phyloP scores from a whole-genome alignment of 2,797 vertebrate species.

The Esox lucius region DNA sequence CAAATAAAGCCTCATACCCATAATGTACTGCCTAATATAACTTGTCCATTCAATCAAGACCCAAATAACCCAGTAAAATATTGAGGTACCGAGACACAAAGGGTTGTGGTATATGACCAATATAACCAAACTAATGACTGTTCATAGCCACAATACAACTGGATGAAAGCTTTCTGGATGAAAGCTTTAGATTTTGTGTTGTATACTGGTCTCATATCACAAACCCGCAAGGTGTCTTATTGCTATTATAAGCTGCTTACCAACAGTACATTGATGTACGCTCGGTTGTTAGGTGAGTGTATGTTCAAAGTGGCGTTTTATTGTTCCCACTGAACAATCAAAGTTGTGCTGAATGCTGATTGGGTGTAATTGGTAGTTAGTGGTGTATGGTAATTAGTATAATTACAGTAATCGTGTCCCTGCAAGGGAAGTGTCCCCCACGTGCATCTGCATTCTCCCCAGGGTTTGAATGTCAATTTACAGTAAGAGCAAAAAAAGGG shows the following conservation, averaged over 20 bases:
- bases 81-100: no score
- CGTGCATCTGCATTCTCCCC: background rate
- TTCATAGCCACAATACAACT: no score
- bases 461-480: background rate
- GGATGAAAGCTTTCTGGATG: background rate
- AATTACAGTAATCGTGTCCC: constrained; percentile 49
- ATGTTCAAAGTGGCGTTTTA: background rate
- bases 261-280: background rate
- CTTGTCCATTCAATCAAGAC: no score
- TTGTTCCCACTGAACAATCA: background rate
- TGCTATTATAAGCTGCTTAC: background rate
- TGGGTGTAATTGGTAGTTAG: constrained; percentile 42
- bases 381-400: constrained; percentile 41
- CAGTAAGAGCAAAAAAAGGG: constrained; percentile 4
- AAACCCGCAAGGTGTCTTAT: no score
- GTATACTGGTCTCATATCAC: constrained; percentile 1
- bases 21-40: no score
- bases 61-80: no score
- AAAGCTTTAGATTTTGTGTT: no score
- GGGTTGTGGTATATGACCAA: no score
- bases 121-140: no score
- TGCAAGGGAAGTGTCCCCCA: constrained; percentile 13
- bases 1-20: no score
- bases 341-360: constrained; percentile 43
- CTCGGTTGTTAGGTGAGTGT: background rate